phyloP scores from a whole-genome alignment of 2,113 vertebrate genomes.

The Heterocephalus glaber region DNA sequence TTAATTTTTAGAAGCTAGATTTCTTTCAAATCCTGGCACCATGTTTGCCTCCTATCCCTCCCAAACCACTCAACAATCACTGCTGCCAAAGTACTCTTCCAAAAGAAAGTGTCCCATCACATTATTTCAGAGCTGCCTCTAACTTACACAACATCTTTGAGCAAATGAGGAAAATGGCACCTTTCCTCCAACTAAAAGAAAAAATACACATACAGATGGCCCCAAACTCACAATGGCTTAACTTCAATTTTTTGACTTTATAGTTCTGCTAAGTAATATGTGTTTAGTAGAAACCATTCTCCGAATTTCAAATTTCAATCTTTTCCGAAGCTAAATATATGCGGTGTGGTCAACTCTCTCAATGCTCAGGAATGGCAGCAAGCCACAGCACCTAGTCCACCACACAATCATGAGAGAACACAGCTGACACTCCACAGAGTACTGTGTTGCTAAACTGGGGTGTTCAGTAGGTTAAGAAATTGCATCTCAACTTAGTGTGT shows the following conservation, averaged over 20 bases:
- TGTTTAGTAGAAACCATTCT: background rate
- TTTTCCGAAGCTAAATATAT: background rate
- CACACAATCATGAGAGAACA: background rate
- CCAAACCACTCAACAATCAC: background rate
- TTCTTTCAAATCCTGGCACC: background rate
- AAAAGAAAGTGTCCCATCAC: background rate
- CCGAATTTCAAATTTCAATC: background rate
- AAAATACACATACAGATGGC: background rate
- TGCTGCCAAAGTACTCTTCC: background rate
- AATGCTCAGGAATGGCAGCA: background rate
- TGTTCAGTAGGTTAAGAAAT: background rate
- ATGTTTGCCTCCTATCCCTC: background rate
- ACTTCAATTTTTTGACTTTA: background rate
- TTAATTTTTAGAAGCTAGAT: conserved; percentile 7
- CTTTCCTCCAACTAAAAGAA: background rate
- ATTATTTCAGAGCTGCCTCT: background rate
- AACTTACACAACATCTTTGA: background rate
- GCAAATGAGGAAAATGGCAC: background rate
- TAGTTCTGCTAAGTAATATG: background rate
- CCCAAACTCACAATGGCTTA: background rate
- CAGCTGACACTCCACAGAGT: background rate
- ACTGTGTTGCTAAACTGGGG: background rate
- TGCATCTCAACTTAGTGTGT: background rate
- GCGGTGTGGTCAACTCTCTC: background rate
- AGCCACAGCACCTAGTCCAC: background rate